Evolutionary conservation across 2,888 invertebrate species (phyloP).

Genomic region (Epistrophella euchroma): DNA sequence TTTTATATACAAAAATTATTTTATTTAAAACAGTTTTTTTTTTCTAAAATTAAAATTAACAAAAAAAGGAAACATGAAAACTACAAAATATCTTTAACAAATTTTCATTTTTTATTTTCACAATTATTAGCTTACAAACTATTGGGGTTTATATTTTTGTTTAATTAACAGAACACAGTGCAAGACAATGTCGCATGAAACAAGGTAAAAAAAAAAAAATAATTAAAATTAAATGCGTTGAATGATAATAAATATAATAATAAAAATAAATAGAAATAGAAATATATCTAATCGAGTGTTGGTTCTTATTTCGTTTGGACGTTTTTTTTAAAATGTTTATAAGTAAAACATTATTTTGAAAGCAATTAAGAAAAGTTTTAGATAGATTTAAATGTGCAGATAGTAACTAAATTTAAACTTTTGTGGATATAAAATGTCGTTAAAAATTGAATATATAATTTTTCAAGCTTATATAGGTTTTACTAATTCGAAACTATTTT

Average conservation of each 20-base stretch:
- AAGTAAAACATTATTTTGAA: conserved; percentile 38
- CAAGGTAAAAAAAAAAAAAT: conserved; percentile 38
- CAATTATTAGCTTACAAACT: conserved; percentile 61
- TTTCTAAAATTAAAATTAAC: conserved; percentile 50
- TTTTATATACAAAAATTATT: conserved; percentile 53
- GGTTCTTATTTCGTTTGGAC: conserved; percentile 26
- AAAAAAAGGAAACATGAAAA: conserved; percentile 38
- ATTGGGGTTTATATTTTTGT: conserved; percentile 45
- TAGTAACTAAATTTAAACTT: conserved; percentile 20
- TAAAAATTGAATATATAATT: conserved; percentile 77
- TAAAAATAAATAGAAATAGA: conserved; percentile 32
- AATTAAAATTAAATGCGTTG: conserved; percentile 72
- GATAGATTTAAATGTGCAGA: conserved; percentile 36
- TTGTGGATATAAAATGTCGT: conserved; percentile 74
- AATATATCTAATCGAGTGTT: conserved; percentile 48
- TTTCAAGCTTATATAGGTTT: conserved; percentile 62
- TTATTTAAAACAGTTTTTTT: conserved; percentile 37
- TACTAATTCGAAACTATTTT: conserved; percentile 44
- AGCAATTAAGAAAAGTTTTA: conserved; percentile 41
- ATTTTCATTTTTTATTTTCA: conserved; percentile 48
- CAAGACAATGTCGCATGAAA: conserved; percentile 64
- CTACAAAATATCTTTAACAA: conserved; percentile 29
- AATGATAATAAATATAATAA: conserved; percentile 59
- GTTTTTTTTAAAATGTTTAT: conserved; percentile 11
- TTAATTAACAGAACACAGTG: conserved; percentile 69